phyloP scores from a whole-genome alignment of 92 coral and sea anemone species.

The Epizoanthus scotinus region DNA sequence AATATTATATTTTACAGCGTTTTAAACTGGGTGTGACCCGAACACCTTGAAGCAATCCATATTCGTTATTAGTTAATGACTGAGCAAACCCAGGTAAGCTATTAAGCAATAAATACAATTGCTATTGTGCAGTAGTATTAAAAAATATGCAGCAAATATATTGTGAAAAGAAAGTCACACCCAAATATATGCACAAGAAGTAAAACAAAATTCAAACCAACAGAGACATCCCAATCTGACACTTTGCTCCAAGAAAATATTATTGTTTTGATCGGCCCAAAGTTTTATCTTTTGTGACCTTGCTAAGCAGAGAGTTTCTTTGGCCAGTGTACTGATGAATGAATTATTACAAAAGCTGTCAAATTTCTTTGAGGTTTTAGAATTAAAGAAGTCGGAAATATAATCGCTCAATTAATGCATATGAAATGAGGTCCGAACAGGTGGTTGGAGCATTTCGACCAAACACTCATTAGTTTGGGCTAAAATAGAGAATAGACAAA shows the following conservation, averaged over 20 bases:
- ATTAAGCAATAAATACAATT: not conserved
- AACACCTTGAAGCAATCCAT: not conserved
- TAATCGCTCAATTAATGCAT: not conserved
- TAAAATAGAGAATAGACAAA: not conserved
- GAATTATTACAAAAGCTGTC: conserved; percentile 8
- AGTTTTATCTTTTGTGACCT: not conserved
- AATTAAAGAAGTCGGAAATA: conserved; percentile 1
- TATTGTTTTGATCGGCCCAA: not conserved
- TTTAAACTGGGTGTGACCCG: conserved; percentile 1
- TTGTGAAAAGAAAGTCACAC: not conserved
- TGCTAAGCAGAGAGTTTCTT: not conserved
- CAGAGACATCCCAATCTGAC: not conserved
- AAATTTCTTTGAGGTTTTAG: conserved; percentile 11
- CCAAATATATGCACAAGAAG: not conserved
- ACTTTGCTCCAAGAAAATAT: not conserved
- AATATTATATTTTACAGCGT: not conserved
- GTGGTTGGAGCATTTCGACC: conserved; percentile 6
- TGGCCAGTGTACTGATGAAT: not conserved
- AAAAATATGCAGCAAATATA: not conserved
- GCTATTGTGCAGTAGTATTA: not conserved
- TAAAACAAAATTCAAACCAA: not conserved
- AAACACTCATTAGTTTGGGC: not conserved
- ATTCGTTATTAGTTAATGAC: conserved; percentile 1
- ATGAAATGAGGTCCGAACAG: conserved; percentile 17
- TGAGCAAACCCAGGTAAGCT: not conserved